Evolutionary conservation across 2,113 vertebrate species (phyloP).

Genomic region (Thomomys bottae): DNA sequence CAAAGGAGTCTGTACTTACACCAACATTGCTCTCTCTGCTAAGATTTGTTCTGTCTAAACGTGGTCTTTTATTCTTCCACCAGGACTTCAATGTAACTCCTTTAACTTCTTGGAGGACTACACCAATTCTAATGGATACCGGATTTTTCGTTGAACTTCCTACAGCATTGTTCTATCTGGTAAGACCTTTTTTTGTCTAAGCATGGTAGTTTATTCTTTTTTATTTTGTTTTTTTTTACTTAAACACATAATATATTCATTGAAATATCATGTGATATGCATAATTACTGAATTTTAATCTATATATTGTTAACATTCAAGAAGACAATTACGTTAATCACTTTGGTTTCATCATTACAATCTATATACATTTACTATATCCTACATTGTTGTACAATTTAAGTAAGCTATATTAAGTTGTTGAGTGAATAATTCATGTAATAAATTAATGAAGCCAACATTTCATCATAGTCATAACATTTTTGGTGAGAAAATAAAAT

Average conservation of each 20-base stretch:
- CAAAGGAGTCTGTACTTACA: too few species aligned
- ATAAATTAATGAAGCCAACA: not conserved
- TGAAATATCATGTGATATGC: not conserved
- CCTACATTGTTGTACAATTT: not conserved
- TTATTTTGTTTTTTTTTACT: too few species aligned
- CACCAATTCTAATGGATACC: too few species aligned
- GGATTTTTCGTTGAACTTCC: too few species aligned
- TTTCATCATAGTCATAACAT: not conserved
- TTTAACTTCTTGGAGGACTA: too few species aligned
- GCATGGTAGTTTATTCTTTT: too few species aligned
- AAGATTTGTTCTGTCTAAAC: too few species aligned
- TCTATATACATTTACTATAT: not conserved
- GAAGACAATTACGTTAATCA: not conserved
- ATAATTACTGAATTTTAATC: not conserved
- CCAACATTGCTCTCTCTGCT: too few species aligned
- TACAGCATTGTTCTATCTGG: too few species aligned
- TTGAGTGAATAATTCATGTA: not conserved
- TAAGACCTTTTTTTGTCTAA: too few species aligned
- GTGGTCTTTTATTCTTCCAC: too few species aligned
- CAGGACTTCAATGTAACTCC: too few species aligned
- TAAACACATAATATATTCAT: not conserved
- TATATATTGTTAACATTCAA: not conserved
- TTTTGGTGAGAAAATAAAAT: slow-evolving; percentile 42
- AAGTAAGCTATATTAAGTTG: not conserved
- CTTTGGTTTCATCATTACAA: not conserved